Evolutionary conservation across 1,140 invertebrate genomes (phyloP), one percentile per base, ranked within the genome.

Genomic region (Chironomus tepperi): DNA sequence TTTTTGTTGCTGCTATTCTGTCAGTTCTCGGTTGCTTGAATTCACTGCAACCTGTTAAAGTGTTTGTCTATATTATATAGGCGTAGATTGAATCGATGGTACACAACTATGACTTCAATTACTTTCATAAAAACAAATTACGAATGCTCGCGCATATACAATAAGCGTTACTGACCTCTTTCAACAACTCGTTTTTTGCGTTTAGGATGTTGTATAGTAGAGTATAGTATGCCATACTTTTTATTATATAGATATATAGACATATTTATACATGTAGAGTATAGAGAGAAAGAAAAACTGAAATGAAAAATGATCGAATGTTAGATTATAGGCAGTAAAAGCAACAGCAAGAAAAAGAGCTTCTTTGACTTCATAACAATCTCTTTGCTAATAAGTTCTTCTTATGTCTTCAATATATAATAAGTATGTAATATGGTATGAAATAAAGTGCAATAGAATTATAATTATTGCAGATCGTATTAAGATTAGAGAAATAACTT

Each of bases 121-220:
- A 57, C 47, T 57, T 57, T 57, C 10, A 57, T 57, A 57, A 57
- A 57, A 57, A 57, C 47, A 57, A 57, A 57, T 57, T 57, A 57
- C 47, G 15, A 57, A 57, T 57, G 47, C 47, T 57, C 47, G 47
- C 47, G 47, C 47, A 57, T 57, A 70, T 19, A 21, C 65, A 21
- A 70, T 19, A 70, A 18, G 65, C 65, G 65, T 70, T 70, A 70
- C 65, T 70, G 65, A 70, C 65, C 65, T 70, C 65, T 70, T 70
- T 70, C 65, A 70, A 70, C 65, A 70, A 19, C 65, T 57, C 47
- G 47, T 57, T 57, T 57, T 57, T 47, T 57, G 47, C 47, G 47
- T 57, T 57, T 57, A 57, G 47, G 9, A 57, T 57, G 47, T 34
- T 34, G 24, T 34, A 34, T 34, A 34, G 24, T 34, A 34, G 24